Base-by-base conservation (phyloP, 2,888 invertebrate species). In the Xestobium rufovillosum region DNA sequence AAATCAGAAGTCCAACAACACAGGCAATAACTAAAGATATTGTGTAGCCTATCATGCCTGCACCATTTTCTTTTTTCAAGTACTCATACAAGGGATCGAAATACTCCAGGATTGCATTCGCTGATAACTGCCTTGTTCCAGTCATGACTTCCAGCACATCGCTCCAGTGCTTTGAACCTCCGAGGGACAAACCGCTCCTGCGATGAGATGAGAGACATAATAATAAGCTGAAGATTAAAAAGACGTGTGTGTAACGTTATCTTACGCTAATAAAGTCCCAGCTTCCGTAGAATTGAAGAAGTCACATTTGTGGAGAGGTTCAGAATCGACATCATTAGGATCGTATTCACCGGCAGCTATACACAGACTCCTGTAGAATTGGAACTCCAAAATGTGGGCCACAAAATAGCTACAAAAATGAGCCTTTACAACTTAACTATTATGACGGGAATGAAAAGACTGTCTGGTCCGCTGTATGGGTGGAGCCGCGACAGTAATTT, bases 321-420 rank as follows among this genome's bases (percentile, higher is more conserved):
- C 32, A 8, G 61, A 57, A 47, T 64, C 59, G 6, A 62, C 46
- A 14, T 47, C 36, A 13, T 26, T 31, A 1, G 72, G 74, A 46
- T 75, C 72, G 42, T 72, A 74, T 50, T 84, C 71, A 25, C 77
- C 79, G 3, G 82, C 78, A 42, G 65, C 72, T 39, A 68, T 72
- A 53, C 87, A 87, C 26, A 87, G 62, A 2, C 81, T 73, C 49
- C 75, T 68, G 47, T 84, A 76, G 47, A 87, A 79, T 67, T 86
- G 86, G 60, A 86, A 88, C 61, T 87, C 83, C 16, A 87, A 61
- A 10, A 87, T 73, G 52, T 76, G 76, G 8, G 81, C 78, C 39
- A 85, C 72, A 49, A 76, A 66, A 49, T 77, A 78, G 41, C 76
- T 74, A 56, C 23, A 33, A 44, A 47, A 33, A 19, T 14, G 17